Base-by-base conservation (phyloP, 2,888 invertebrate species). In the Myopa tessellatipennis region DNA sequence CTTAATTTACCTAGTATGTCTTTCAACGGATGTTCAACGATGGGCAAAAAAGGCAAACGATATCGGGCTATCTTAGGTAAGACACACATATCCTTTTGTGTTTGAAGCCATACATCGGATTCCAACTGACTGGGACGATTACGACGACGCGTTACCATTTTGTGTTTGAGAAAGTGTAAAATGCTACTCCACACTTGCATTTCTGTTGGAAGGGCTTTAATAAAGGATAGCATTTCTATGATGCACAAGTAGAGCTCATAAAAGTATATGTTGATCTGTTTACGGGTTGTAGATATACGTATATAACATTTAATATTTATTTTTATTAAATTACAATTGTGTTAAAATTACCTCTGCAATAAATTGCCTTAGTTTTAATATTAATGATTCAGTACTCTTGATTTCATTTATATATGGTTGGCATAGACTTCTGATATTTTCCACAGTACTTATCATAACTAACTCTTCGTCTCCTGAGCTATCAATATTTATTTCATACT, bases 41-140 rank as follows among this genome's bases (percentile, higher is more conserved):
- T 85, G 3, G 88, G 87, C 77, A 84, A 86, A 34, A 90, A 90
- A 1, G 90, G 90, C 76, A 90, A 82, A 12, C 90, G 87, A 83
- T 87, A 90, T n/a, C 88, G 88, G 0, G 90, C 83, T 45, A 90
- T 88, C 81, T 88, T 89, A 3, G 90, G 90, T 58, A 89, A 79
- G 1, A 89, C 84, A 6, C 88, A 87, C 55, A 86, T 85, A 75
- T 88, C 88, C 45, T 82, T 83, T 76, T 88, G 87, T 6, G 85
- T 86, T 61, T 87, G 85, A 70, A 88, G 79, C 90, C 89, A 90
- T 81, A 85, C 85, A 75, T 90, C 90, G 0, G 85, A 87, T 81
- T 90, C 90, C 16, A 87, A 77, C 77, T 88, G 89, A 0, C 87
- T 85, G 0, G 89, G 86, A 0, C 87, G 85, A 82, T 85, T 85